Evolutionary conservation across 2,113 vertebrate genomes (phyloP).

Genomic region (Loxodonta africana): DNA sequence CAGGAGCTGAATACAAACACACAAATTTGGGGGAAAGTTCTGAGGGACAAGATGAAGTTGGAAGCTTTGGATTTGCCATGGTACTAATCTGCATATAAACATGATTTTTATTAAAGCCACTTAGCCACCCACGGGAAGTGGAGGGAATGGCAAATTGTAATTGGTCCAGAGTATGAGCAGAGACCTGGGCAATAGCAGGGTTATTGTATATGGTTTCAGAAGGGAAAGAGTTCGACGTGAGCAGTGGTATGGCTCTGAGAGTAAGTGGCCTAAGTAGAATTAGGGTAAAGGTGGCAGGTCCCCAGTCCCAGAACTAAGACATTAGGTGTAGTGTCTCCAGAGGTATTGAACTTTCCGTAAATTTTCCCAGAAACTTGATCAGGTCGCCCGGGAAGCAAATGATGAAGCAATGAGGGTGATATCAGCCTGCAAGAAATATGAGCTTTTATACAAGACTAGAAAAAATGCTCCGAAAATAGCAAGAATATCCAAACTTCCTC

Average conservation of each 20-base stretch:
- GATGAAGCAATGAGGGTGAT: neutral
- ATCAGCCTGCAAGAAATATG: neutral
- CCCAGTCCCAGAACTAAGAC: neutral
- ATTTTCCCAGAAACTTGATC: slow-evolving; percentile 7
- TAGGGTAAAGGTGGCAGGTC: neutral
- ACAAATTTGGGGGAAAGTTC: neutral
- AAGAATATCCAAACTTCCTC: neutral
- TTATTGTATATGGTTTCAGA: neutral
- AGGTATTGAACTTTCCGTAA: neutral
- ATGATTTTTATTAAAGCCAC: neutral
- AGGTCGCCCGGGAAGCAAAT: slow-evolving; percentile 22
- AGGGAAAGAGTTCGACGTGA: neutral
- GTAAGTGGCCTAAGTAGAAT: neutral
- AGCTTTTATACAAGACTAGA: neutral
- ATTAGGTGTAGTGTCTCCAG: neutral
- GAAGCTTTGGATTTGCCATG: neutral
- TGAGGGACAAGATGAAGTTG: neutral
- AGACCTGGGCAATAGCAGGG: neutral
- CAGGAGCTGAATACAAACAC: neutral
- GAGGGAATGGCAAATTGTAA: neutral
- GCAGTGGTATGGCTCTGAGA: neutral
- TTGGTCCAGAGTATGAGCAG: neutral
- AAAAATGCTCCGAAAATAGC: slow-evolving; percentile 34
- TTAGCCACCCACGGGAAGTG: neutral
- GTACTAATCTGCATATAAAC: neutral